Base-by-base conservation (phyloP, 1,140 invertebrate genomes). In the Heliconius hermathena region DNA sequence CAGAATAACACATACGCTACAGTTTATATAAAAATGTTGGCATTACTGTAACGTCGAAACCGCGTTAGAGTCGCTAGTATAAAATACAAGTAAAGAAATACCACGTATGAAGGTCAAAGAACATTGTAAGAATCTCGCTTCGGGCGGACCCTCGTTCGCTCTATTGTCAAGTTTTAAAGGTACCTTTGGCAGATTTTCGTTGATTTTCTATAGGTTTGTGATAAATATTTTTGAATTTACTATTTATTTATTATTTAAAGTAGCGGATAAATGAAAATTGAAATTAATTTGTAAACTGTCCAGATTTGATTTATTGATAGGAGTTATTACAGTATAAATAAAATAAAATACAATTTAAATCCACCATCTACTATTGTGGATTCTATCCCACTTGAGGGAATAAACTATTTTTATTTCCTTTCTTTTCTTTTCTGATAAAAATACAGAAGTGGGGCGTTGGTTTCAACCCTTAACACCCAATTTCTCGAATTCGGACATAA, bases 71-170 rank as follows among this genome's bases (percentile, higher is more conserved):
- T 57, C n/a, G 54, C 41, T 46, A 57, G n/a, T 66, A 26, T 66
- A 66, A 16, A 13, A 66, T 66, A 66, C 22, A 66, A 66, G 60
- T 66, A n/a, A 29, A 66, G 13, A 66, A 66, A 66, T 29, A 66
- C 26, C 60, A 29, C 60, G 26, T 16, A 29, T 66, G 26, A 66
- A 66, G 60, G 60, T 66, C 60, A 66, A 66, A 66, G 26, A 66
- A 66, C 22, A 66, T 66, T 66, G 60, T 66, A 66, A 66, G 60
- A 66, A 29, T 29, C 26, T 66, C 26, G 22, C 60, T 29, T 11
- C 60, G n/a, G 22, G 60, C 60, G 60, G n/a, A n/a, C 8, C 8
- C 60, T 66, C 60, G 26, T 26, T 29, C 13, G 22, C 26, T 13
- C 22, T 66, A 66, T 66, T 66, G 60, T 66, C 26, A 66, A 16